phyloP scores from a whole-genome alignment of 2,888 invertebrate species.

The Perizoma flavofasciatum region DNA sequence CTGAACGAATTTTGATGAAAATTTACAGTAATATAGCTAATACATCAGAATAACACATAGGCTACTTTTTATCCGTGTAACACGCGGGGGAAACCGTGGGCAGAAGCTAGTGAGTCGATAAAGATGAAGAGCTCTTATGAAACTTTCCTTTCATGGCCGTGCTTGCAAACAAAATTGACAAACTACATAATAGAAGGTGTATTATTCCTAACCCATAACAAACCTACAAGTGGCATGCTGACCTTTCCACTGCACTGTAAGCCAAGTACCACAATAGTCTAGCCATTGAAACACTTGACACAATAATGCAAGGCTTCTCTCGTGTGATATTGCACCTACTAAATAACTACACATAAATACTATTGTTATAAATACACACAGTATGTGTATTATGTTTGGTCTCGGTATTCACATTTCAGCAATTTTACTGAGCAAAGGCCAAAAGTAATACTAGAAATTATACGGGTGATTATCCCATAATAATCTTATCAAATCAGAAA shows the following conservation, averaged over 20 bases:
- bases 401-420: not conserved
- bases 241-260: constrained; percentile 28
- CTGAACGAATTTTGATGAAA: too few relatives aligned
- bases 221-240: constrained; percentile 24
- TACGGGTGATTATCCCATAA: too few relatives aligned
- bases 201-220: constrained; percentile 4
- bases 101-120: too few relatives aligned
- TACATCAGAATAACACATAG: too few relatives aligned
- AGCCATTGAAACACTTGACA: constrained; percentile 32
- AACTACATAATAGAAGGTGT: not conserved
- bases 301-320: constrained; percentile 33
- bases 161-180: not conserved
- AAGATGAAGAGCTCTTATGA: too few relatives aligned
- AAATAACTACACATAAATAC: constrained; percentile 3
- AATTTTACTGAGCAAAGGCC: too few relatives aligned
- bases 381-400: not conserved
- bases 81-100: too few relatives aligned
- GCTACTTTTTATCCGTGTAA: too few relatives aligned
- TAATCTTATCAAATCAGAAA: too few relatives aligned
- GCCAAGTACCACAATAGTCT: constrained; percentile 25
- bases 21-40: too few relatives aligned
- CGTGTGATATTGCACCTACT: constrained; percentile 25
- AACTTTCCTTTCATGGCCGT: too few relatives aligned
- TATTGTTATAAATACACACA: constrained; percentile 5
- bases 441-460: too few relatives aligned